phyloP scores from a whole-genome alignment of 2,888 invertebrate species.

The Sussaba pulchella region DNA sequence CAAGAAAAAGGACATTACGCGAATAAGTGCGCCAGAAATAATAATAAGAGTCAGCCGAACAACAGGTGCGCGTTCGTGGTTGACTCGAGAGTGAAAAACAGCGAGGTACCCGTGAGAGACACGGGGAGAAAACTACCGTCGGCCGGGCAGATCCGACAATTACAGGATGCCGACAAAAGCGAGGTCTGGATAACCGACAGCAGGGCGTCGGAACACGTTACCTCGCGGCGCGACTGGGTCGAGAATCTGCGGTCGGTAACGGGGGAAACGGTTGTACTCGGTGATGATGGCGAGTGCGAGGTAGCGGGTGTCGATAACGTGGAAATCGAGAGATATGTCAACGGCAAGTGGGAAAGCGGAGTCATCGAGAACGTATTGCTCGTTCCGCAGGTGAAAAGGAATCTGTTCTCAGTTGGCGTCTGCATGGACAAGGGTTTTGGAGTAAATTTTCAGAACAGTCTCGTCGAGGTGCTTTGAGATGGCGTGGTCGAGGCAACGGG shows the following conservation, averaged over 20 bases:
- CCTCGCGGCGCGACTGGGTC: background rate
- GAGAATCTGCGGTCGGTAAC: conserved; percentile 6
- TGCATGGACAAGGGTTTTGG: conserved; percentile 68
- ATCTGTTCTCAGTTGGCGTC: conserved; percentile 78
- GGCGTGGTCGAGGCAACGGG: conserved; percentile 8
- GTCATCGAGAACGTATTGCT: conserved; percentile 72
- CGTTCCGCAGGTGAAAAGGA: conserved; percentile 75
- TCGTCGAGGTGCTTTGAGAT: background rate
- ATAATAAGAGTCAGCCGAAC: background rate
- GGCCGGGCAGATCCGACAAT: conserved; percentile 25
- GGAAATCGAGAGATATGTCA: conserved; percentile 65
- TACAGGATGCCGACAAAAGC: conserved; percentile 2
- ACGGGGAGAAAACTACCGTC: conserved; percentile 12
- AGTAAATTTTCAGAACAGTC: conserved; percentile 67
- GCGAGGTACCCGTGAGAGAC: background rate
- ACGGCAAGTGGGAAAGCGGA: conserved; percentile 69
- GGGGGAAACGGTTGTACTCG: conserved; percentile 51
- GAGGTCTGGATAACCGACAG: background rate
- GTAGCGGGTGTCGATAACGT: conserved; percentile 71
- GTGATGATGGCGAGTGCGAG: conserved; percentile 63
- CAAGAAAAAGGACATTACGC: conserved; percentile 47
- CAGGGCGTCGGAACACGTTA: background rate
- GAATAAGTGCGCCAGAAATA: conserved; percentile 32
- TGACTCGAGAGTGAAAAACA: background rate
- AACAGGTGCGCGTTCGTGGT: conserved; percentile 40